Conservation (phyloP, 2,797 vertebrate genomes). For the Macropodus opercularis region DNA sequence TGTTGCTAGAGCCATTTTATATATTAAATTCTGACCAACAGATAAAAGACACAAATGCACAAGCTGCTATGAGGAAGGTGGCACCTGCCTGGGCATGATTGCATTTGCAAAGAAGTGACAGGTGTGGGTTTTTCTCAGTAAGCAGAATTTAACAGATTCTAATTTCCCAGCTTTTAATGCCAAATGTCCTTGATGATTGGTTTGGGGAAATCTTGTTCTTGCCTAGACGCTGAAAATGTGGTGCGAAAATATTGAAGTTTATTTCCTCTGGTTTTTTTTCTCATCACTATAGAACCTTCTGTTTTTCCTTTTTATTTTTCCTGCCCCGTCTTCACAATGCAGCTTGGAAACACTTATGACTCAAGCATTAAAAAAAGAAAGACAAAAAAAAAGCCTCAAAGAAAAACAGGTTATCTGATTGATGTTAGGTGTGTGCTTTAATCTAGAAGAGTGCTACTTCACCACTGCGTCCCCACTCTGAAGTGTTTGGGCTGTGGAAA, state of each 20-base stretch:
- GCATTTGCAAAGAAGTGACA: conserved; percentile 63
- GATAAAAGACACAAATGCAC: conserved; percentile 69
- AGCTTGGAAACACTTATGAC: conserved; percentile 36
- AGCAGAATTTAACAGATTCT: conserved; percentile 29
- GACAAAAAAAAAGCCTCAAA: conserved; percentile 9
- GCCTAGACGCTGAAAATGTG: conserved; percentile 35
- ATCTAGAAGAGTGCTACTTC: conserved; percentile 77
- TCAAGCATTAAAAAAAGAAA: conserved; percentile 21
- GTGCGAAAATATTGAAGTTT: conserved; percentile 43
- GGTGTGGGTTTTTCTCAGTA: conserved; percentile 46
- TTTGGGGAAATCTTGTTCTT: conserved; percentile 61
- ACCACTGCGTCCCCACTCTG: conserved; percentile 45
- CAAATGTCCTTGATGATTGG: conserved; percentile 64
- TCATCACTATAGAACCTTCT: conserved; percentile 29
- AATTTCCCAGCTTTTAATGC: conserved; percentile 65
- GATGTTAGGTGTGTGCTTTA: conserved; percentile 73
- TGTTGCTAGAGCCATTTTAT: conserved; percentile 51
- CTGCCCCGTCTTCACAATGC: conserved; percentile 32
- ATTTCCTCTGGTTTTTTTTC: conserved; percentile 27
- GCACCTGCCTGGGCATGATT: conserved; percentile 64
- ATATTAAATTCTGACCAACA: conserved; percentile 62
- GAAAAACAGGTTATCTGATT: conserved; percentile 69
- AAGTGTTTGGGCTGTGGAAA: conserved; percentile 64
- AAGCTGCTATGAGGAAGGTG: conserved; percentile 53
- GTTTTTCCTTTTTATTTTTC: conserved; percentile 24